Evolutionary conservation across 2,888 invertebrate species (phyloP).

Genomic region (Machimus rusticus): DNA sequence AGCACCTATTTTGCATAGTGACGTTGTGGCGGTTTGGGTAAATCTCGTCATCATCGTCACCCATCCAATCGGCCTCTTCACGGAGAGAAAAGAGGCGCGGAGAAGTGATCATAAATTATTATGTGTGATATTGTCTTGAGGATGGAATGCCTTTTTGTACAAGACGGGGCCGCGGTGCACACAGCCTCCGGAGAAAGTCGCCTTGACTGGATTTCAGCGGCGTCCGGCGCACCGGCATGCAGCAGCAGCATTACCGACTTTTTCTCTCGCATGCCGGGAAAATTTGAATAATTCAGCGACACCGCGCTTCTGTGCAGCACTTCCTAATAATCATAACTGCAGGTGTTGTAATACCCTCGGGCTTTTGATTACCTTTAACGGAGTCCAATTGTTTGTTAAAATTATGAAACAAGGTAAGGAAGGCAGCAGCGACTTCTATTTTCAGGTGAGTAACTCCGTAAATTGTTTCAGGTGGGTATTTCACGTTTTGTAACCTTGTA

Average conservation of each 20-base stretch:
- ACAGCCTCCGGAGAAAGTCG: neutral
- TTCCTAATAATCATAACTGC: slow-evolving; percentile 11
- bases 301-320: neutral
- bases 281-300: neutral
- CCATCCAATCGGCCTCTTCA: neutral
- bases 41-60: neutral
- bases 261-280: neutral
- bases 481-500: slow-evolving; percentile 18
- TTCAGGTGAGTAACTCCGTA: slow-evolving; percentile 20
- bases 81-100: neutral
- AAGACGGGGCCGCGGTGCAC: neutral
- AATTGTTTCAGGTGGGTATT: slow-evolving; percentile 1
- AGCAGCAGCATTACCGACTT: neutral
- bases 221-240: neutral
- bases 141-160: neutral
- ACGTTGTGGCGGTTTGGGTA: neutral
- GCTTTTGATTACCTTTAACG: slow-evolving; percentile 16
- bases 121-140: neutral
- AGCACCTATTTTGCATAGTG: slow-evolving; percentile 11
- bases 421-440: slow-evolving; percentile 11
- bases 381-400: slow-evolving; percentile 8
- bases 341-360: neutral
- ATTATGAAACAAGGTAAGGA: slow-evolving; percentile 13
- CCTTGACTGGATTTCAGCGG: neutral
- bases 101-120: neutral